These are phyloP conservation scores for Cyphomyrus discorhynchus DNA, from an alignment of 2,113 vertebrate species.

Conservation along the genomic window DNA sequence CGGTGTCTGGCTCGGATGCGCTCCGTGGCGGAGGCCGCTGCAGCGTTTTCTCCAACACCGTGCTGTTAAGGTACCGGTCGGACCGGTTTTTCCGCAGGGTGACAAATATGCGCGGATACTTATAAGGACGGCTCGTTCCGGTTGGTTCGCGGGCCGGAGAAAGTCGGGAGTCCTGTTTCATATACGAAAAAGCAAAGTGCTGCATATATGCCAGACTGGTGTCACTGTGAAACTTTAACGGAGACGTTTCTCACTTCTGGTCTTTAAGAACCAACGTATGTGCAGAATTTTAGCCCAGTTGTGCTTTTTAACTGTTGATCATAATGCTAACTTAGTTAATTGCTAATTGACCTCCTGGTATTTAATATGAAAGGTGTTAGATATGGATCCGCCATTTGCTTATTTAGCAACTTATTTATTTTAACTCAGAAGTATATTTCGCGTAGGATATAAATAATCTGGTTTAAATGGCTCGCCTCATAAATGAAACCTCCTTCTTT, in stretches of 20 bases:
- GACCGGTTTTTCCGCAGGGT: background rate
- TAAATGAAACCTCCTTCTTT: background rate
- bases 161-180: background rate
- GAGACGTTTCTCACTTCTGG: background rate
- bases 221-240: background rate
- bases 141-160: background rate
- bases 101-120: background rate
- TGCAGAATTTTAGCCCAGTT: background rate
- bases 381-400: background rate
- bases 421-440: background rate
- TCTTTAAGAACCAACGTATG: background rate
- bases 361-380: background rate
- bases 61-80: background rate
- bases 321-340: background rate
- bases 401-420: background rate
- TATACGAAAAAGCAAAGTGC: background rate
- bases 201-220: background rate
- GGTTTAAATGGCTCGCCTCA: background rate
- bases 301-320: background rate
- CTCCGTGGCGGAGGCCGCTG: background rate
- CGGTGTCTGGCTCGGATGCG: background rate
- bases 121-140: background rate
- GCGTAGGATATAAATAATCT: background rate
- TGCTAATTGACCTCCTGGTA: background rate
- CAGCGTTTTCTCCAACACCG: background rate